phyloP scores from a whole-genome alignment of 2,797 vertebrate species.

The Salmo trutta region DNA sequence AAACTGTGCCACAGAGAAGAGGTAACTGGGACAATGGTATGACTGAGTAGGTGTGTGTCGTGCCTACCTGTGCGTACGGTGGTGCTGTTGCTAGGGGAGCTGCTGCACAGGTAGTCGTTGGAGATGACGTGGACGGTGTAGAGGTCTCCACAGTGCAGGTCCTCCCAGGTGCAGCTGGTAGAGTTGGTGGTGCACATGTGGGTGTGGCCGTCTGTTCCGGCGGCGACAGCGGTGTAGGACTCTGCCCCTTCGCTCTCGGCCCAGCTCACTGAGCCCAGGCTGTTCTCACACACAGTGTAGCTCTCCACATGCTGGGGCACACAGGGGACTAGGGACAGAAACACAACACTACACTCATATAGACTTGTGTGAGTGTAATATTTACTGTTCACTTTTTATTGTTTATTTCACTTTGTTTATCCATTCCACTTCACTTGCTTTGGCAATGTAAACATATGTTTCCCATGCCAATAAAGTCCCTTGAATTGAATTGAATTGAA shows the following conservation, averaged over 20 bases:
- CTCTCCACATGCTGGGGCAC: constrained; percentile 57
- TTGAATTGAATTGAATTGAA: too few species aligned
- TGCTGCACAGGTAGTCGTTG: constrained; percentile 65
- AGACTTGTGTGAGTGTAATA: too few species aligned
- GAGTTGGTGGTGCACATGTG: constrained; percentile 61
- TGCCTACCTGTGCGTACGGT: constrained; percentile 69
- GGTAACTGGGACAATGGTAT: background rate
- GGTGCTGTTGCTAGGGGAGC: constrained; percentile 67
- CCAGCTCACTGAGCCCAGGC: constrained; percentile 69
- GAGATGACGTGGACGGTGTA: constrained; percentile 70
- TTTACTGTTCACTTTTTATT: too few species aligned
- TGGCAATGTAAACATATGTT: too few species aligned
- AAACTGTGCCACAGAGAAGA: background rate
- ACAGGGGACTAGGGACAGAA: constrained; percentile 70
- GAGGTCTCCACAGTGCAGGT: constrained; percentile 73
- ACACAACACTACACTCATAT: background rate
- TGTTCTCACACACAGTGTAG: constrained; percentile 67
- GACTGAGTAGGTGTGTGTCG: background rate
- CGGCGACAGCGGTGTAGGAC: constrained; percentile 70
- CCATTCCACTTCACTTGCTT: too few species aligned
- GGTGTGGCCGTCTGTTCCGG: constrained; percentile 53
- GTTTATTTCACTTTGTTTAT: too few species aligned
- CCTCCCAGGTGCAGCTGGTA: constrained; percentile 66
- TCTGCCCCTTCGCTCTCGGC: constrained; percentile 66
- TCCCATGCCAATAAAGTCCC: too few species aligned